Evolutionary conservation across 2,888 invertebrate genomes (phyloP), one percentile per base, ranked within the genome.

Genomic region (Leistus spinibarbis): DNA sequence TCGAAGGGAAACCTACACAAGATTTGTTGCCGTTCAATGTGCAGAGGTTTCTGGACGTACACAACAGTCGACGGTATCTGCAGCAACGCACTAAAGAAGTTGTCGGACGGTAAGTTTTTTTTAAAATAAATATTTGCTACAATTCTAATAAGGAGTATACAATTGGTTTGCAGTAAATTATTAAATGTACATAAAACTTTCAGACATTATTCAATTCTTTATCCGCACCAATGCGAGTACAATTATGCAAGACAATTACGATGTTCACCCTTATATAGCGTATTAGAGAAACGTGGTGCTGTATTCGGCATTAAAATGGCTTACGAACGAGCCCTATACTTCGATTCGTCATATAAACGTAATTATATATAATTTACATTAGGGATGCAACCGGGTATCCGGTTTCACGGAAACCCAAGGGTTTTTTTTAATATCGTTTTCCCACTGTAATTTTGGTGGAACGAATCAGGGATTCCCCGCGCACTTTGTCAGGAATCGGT

Each of bases 271-370:
- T 84, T 92, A n/a, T 91, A 91, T 82, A 90, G 91, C 62, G 88
- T 91, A 16, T 84, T 91, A 73, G 89, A 91, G 83, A 88, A 88
- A 71, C 86, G 88, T 74, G 91, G 91, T 0, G 92, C 91, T 9
- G 89, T 91, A 62, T 92, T 92, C 84, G 91, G 91, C 13, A 90
- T 91, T 67, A 89, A 90, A 82, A 91, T 92, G 90, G 91, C 91
- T 13, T 92, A 91, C 80, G 92, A 92, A 82, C 84, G 92, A 79
- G 90, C 92, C n/a, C 84, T 92, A 64, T 92, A 91, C 82, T 92
- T 92, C 82, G 89, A 91, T 80, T 85, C 88, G 4, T 86, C 87
- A 65, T 88, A 88, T 78, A 86, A 85, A 85, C 85, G 89, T 88
- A 84, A 22, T 9, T 56, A 68, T 69, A 2, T 13, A 1, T 13